A percentile compares a stretch with the other conserved stretches of the same genome.
Evolutionary conservation across 2,797 vertebrate genomes (phyloP).

Genomic region (Sternotherus odoratus): DNA sequence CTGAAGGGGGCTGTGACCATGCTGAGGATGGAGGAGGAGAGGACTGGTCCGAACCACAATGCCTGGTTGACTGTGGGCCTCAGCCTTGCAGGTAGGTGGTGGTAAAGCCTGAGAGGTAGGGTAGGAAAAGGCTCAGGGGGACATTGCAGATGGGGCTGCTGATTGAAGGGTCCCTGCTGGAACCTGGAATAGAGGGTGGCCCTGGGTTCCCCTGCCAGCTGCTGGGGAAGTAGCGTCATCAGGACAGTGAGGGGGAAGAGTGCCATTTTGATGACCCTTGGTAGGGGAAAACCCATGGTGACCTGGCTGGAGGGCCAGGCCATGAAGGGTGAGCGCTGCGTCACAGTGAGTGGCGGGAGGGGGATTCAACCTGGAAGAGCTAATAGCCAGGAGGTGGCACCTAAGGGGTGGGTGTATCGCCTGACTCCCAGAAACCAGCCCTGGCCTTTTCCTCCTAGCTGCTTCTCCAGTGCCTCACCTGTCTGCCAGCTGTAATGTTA

Average conservation of each 20-base stretch:
- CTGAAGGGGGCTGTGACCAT: not conserved
- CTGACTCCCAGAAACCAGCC: not conserved
- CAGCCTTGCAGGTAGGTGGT: no score
- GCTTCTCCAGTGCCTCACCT: not conserved
- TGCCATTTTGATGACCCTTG: not conserved
- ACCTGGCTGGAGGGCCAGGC: not conserved
- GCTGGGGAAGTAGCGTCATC: not conserved
- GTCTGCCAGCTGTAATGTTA: not conserved
- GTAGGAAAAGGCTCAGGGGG: no score
- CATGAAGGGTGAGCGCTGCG: no score
- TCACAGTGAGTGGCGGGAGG: no score
- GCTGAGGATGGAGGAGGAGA: no score
- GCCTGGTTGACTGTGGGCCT: not conserved
- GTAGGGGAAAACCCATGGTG: no score
- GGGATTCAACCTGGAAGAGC: no score
- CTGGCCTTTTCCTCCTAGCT: slow-evolving; percentile 32
- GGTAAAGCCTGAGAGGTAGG: not conserved
- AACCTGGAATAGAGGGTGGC: no score
- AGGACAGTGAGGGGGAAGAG: not conserved
- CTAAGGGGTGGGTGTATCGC: no score
- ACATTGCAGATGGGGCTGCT: not conserved
- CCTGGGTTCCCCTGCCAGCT: no score
- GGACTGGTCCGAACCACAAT: no score
- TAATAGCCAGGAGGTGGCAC: not conserved
- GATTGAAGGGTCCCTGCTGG: no score